phyloP scores from a whole-genome alignment of 2,797 vertebrate genomes.

The Ceryle rudis region DNA sequence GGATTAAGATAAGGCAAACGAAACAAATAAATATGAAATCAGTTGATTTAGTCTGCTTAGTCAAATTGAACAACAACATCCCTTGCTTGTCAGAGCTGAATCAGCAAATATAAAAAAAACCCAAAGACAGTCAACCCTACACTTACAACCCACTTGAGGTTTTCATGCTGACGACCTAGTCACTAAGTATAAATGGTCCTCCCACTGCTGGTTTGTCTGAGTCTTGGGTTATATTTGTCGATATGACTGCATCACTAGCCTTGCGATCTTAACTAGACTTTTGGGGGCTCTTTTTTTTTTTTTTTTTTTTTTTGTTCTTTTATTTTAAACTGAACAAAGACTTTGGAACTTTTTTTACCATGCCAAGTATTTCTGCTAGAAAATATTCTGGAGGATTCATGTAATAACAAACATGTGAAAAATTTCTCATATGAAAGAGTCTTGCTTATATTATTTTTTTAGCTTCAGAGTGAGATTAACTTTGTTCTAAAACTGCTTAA shows the following conservation, averaged over 20 bases:
- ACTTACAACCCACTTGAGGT: conserved; percentile 81
- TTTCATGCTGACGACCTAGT: conserved; percentile 72
- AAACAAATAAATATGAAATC: conserved; percentile 66
- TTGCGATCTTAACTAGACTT: conserved; percentile 37
- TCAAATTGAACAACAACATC: conserved; percentile 68
- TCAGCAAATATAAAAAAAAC: conserved; percentile 75
- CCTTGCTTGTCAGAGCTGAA: conserved; percentile 76
- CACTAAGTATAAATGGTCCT: conserved; percentile 77
- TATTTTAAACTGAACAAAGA: conserved; percentile 36
- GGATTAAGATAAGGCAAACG: conserved; percentile 64
- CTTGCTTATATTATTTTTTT: neutral
- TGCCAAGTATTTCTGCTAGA: conserved; percentile 55
- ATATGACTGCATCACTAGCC: conserved; percentile 58
- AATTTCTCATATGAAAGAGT: conserved; percentile 27
- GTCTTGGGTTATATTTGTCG: conserved; percentile 61
- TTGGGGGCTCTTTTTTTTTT: too few species aligned
- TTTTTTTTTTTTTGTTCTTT: neutral
- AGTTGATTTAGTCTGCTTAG: conserved; percentile 65
- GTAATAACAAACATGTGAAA: conserved; percentile 54
- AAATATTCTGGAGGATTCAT: conserved; percentile 7
- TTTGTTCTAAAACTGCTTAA: conserved; percentile 7
- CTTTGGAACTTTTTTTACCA: conserved; percentile 31
- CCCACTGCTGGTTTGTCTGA: conserved; percentile 79
- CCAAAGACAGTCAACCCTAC: conserved; percentile 73
- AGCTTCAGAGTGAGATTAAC: conserved; percentile 5